Percentiles rank a stretch among this genome's conserved stretches.
Conservation (phyloP, 2,113 vertebrate genomes). For the Nerophis ophidion region DNA sequence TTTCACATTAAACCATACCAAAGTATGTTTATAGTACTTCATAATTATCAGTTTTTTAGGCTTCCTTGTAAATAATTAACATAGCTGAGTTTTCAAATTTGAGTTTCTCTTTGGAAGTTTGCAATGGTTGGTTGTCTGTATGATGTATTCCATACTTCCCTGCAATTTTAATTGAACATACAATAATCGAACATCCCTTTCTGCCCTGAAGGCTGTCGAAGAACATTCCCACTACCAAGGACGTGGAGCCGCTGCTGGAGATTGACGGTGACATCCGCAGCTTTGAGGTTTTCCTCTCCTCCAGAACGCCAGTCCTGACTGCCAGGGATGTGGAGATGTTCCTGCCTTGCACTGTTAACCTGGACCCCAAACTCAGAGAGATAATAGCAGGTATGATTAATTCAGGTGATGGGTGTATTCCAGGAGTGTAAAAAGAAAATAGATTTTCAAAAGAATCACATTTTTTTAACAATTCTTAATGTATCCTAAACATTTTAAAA, state of each 20-base stretch:
- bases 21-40: background rate
- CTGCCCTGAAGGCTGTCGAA: constrained; percentile 83
- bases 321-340: constrained; percentile 91
- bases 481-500: too few relatives aligned
- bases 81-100: background rate
- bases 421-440: too few relatives aligned
- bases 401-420: too few relatives aligned
- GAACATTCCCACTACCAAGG: constrained; percentile 95
- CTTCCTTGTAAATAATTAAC: too few relatives aligned
- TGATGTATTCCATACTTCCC: background rate
- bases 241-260: constrained; percentile 94
- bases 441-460: too few relatives aligned
- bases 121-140: background rate
- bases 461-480: too few relatives aligned
- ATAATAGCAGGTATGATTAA: constrained; percentile 86
- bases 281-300: constrained; percentile 96
- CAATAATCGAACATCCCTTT: background rate
- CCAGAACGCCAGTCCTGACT: constrained; percentile 88
- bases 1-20: constrained; percentile 10
- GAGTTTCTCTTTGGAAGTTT: background rate
- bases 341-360: constrained; percentile 93
- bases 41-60: background rate
- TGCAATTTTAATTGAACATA: background rate
- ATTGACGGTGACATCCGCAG: constrained; percentile 93
- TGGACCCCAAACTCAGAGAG: constrained; percentile 95